These are phyloP conservation scores for Archivesica marissinica DNA, from an alignment of 1,140 invertebrate species.

Conservation along the genomic window DNA sequence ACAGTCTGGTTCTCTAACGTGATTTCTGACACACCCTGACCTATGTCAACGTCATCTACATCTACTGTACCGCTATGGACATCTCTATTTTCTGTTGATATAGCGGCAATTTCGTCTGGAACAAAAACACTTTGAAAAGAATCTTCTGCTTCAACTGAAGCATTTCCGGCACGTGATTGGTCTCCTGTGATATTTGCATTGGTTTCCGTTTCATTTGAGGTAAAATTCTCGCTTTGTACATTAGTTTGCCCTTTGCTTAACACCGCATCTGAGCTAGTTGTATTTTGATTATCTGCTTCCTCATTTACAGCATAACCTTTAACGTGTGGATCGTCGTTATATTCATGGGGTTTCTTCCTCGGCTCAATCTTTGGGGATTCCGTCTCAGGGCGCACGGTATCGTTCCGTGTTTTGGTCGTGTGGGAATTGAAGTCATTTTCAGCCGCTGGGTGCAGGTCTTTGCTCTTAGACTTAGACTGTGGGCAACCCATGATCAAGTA, in stretches of 20 bases:
- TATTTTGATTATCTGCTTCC: not conserved
- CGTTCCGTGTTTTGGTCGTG: not conserved
- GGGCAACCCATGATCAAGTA: constrained; percentile 46
- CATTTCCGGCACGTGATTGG: not conserved
- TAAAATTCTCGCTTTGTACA: not conserved
- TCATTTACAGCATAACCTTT: constrained; percentile 7
- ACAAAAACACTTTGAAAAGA: constrained; percentile 15
- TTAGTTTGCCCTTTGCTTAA: not conserved
- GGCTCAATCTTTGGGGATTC: not conserved
- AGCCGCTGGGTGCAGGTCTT: not conserved
- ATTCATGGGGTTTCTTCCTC: not conserved
- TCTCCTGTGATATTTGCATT: not conserved
- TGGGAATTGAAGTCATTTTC: not conserved
- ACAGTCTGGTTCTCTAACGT: constrained; percentile 17
- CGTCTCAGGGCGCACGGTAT: not conserved
- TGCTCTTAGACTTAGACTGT: constrained; percentile 44
- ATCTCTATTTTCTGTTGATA: not conserved
- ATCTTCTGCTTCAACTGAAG: not conserved
- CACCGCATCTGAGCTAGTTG: not conserved
- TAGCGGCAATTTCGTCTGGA: not conserved
- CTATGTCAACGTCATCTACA: constrained; percentile 38
- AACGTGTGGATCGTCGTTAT: constrained; percentile 38
- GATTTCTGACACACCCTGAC: constrained; percentile 38
- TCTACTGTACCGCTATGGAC: not conserved
- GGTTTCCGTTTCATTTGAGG: not conserved